Base-by-base conservation (phyloP, 2,113 vertebrate genomes). In the Eulemur macaco region DNA sequence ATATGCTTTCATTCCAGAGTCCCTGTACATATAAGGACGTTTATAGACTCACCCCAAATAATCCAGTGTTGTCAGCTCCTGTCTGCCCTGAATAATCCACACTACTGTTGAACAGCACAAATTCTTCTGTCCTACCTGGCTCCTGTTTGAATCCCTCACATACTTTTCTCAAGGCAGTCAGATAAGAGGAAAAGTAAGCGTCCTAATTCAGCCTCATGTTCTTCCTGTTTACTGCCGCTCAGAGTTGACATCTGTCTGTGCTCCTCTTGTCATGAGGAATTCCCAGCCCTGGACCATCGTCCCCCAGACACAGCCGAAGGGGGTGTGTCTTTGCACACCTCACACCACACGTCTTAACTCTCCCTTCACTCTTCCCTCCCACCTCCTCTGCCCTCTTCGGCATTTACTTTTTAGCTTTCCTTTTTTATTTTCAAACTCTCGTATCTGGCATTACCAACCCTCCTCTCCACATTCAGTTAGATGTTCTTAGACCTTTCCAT, bases 181-280 rank as follows among this genome's bases (percentile, higher is more conserved):
- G 18, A 0, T 37, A 52, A 47, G 0, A 34, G 47, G 5, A 21
- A 27, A n/a, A 17, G 8, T 27, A 37, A 13, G 14, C 9, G 3
- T 58, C n/a, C 12, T 42, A 60, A 29, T 86, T 56, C 3, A 66
- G 31, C 23, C 5, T 4, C 42, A 23, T 74, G 21, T 42, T n/a
- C 85, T 91, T 74, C 60, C n/a, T 73, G 18, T 86, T 73, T 71
- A 13, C 17, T 89, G 25, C 18, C 31, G 11, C 42, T 90, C 13
- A 39, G 56, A 86, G 47, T 6, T 78, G 15, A 78, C 23, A 34
- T 50, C 29, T 12, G 6, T 63, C 87, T 34, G 8, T 34, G 37
- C 15, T 66, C n/a, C 18, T 68, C 0, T 64, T 20, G 37, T 58
- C 5, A 14, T 5, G 37, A 84, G 31, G 71, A 63, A 85, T 31